These are phyloP conservation scores for Heterodera carotae DNA, from an alignment of 1,140 invertebrate genomes.

Conservation along the genomic window DNA sequence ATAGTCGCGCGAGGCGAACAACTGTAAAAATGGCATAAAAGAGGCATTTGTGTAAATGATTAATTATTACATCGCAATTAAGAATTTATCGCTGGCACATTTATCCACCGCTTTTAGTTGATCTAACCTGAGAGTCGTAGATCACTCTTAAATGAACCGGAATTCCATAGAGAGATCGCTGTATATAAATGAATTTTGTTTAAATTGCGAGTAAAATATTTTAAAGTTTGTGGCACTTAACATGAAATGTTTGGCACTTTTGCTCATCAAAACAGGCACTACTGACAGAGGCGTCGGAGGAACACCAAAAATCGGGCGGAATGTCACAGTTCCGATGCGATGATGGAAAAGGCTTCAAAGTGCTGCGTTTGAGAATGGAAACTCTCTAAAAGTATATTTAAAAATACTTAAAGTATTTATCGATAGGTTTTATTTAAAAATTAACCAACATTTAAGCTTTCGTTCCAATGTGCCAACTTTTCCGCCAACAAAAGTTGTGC, in stretches of 20 bases:
- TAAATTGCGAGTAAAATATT: too few relatives aligned
- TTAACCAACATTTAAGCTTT: conserved; percentile 17
- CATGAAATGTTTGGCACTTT: conserved; percentile 11
- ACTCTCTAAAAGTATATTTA: background rate
- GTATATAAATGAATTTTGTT: too few relatives aligned
- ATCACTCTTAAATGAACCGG: conserved; percentile 23
- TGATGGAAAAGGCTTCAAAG: background rate
- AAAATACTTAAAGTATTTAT: background rate
- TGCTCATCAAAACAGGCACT: conserved; percentile 10
- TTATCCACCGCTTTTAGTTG: background rate
- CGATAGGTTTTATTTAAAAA: background rate
- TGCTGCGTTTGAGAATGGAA: background rate
- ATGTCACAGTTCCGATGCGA: background rate
- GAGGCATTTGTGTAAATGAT: too few relatives aligned
- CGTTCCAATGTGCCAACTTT: conserved; percentile 39
- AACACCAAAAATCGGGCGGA: conserved; percentile 30
- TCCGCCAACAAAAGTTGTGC: conserved; percentile 35
- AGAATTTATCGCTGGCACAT: too few relatives aligned
- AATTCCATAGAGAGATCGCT: conserved; percentile 1
- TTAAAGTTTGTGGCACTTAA: too few relatives aligned
- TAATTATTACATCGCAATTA: too few relatives aligned
- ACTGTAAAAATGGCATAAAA: background rate
- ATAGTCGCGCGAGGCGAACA: conserved; percentile 16
- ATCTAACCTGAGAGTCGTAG: conserved; percentile 13
- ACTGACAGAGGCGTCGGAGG: background rate